Evolutionary conservation across 2,797 vertebrate species (phyloP).

Genomic region (Vipera ursinii): DNA sequence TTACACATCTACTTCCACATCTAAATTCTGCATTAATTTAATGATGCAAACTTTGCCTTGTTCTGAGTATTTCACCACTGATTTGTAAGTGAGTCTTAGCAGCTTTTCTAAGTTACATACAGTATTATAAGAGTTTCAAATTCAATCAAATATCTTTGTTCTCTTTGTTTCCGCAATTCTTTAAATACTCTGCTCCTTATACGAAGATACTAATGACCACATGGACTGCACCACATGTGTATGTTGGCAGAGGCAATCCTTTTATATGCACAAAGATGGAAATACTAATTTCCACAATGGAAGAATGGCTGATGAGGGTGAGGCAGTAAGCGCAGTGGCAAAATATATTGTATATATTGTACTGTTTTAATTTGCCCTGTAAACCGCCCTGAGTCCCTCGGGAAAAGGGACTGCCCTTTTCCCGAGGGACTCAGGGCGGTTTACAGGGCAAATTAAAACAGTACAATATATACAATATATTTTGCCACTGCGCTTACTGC

Average conservation of each 20-base stretch:
- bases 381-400: too few species aligned
- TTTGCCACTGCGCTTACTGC: too few species aligned
- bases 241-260: not conserved
- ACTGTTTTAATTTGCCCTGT: too few species aligned
- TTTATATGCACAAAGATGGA: not conserved
- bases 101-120: not conserved
- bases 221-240: not conserved
- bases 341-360: not conserved
- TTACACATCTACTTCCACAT: not conserved
- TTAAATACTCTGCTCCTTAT: not conserved
- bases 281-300: not conserved
- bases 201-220: not conserved
- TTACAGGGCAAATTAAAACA: too few species aligned
- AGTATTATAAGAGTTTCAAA: not conserved
- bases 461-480: too few species aligned
- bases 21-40: not conserved
- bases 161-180: not conserved
- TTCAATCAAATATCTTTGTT: not conserved
- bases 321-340: not conserved
- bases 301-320: not conserved
- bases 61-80: not conserved
- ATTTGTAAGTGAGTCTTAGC: not conserved
- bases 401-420: too few species aligned
- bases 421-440: too few species aligned
- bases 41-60: not conserved